phyloP scores from a whole-genome alignment of 2,797 vertebrate species.

The Pogonophryne albipinna region DNA sequence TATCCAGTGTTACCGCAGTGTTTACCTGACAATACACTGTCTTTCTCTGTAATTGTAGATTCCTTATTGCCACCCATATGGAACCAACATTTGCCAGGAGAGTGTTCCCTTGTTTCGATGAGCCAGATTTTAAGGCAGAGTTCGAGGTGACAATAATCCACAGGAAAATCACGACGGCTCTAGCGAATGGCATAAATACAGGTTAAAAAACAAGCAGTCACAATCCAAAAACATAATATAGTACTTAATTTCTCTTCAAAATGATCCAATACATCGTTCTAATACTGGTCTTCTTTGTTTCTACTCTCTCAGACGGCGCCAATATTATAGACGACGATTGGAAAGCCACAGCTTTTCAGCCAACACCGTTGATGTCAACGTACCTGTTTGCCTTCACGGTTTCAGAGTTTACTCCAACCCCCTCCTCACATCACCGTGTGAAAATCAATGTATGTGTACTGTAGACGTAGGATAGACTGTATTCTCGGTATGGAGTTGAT shows the following conservation, averaged over 20 bases:
- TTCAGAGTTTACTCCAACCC: slow-evolving; percentile 34
- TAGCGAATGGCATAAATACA: slow-evolving; percentile 21
- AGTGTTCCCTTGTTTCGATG: slow-evolving; percentile 88
- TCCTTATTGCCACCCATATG: slow-evolving; percentile 74
- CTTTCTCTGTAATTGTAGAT: slow-evolving; percentile 65
- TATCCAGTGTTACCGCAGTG: neutral
- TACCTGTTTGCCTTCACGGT: slow-evolving; percentile 83
- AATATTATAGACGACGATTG: slow-evolving; percentile 42
- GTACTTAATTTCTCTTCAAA: neutral
- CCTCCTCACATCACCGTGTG: rapidly evolving
- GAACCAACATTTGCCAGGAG: slow-evolving; percentile 78
- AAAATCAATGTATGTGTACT: slow-evolving; percentile 61
- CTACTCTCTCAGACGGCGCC: neutral
- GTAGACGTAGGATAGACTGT: neutral
- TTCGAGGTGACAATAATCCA: slow-evolving; percentile 82
- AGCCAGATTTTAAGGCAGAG: slow-evolving; percentile 85
- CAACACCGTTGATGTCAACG: slow-evolving; percentile 81
- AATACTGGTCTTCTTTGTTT: slow-evolving; percentile 6
- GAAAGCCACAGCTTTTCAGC: slow-evolving; percentile 60
- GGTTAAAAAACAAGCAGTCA: slow-evolving; percentile 21
- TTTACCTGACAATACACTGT: neutral
- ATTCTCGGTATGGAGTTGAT: too few species aligned
- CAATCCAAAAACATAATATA: neutral
- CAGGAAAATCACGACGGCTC: slow-evolving; percentile 24
- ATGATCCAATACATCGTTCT: neutral